phyloP scores from a whole-genome alignment of 2,113 vertebrate genomes.

The Synodontis membranacea region DNA sequence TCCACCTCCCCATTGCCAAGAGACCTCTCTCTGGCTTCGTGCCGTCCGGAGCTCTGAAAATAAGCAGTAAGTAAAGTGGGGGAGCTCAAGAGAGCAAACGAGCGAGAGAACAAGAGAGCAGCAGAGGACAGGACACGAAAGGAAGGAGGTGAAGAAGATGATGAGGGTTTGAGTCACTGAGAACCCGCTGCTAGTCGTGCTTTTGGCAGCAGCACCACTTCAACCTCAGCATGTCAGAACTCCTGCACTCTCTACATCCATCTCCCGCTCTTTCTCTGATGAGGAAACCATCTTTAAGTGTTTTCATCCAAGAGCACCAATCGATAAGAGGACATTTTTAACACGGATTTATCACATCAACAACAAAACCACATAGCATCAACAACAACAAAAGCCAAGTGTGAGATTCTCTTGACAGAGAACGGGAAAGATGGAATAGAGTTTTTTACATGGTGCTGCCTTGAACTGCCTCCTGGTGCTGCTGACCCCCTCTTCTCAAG shows the following conservation, averaged over 20 bases:
- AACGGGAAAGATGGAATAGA: conserved; percentile 16
- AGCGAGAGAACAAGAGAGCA: conserved; percentile 38
- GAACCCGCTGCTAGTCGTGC: conserved; percentile 48
- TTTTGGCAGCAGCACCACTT: conserved; percentile 54
- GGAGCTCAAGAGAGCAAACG: conserved; percentile 25
- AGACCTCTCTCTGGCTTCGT: conserved; percentile 45
- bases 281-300: conserved; percentile 69
- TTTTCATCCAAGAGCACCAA: conserved; percentile 69
- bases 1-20: conserved; percentile 39
- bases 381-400: conserved; percentile 38
- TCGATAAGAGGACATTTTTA: conserved; percentile 74
- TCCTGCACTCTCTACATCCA: conserved; percentile 41
- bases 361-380: conserved; percentile 59
- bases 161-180: conserved; percentile 54
- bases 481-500: conserved; percentile 45
- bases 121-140: conserved; percentile 37
- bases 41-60: conserved; percentile 48
- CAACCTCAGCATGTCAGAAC: conserved; percentile 38
- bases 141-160: conserved; percentile 32
- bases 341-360: conserved; percentile 73
- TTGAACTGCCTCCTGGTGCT: conserved; percentile 47
- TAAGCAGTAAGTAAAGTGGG: conserved; percentile 39
- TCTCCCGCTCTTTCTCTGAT: conserved; percentile 43
- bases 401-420: conserved; percentile 35
- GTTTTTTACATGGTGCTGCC: conserved; percentile 39